Percentiles rank a stretch among this genome's conserved stretches.
Evolutionary conservation across 2,888 invertebrate species (phyloP).

Genomic region (Drosophila kanekoi): DNA sequence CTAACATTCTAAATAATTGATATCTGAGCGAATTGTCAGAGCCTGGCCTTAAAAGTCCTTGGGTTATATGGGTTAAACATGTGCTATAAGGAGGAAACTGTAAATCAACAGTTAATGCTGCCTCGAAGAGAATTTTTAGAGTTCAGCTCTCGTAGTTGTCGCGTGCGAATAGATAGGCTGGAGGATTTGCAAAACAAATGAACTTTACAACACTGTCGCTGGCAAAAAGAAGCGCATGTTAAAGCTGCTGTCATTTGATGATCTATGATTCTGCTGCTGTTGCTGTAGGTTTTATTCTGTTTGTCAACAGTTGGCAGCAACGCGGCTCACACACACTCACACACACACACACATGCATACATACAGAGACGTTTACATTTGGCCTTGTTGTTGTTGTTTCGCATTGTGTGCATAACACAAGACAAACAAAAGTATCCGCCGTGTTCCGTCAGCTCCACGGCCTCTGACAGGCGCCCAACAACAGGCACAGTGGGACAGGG

Average conservation of each 20-base stretch:
- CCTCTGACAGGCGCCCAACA: conserved; percentile 16
- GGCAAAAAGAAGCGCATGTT: conserved; percentile 10
- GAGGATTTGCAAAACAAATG: not conserved
- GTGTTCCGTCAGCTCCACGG: conserved; percentile 36
- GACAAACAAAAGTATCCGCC: conserved; percentile 38
- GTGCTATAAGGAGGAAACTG: no score
- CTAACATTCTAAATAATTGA: no score
- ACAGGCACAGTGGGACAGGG: not conserved
- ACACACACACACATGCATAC: not conserved
- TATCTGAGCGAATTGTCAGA: no score
- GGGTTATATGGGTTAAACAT: no score
- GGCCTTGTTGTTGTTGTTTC: conserved; percentile 14
- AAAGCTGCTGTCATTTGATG: conserved; percentile 10
- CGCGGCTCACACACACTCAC: not conserved
- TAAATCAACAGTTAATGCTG: no score
- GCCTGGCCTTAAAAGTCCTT: no score
- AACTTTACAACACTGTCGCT: not conserved
- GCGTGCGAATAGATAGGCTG: not conserved
- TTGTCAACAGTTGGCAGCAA: conserved; percentile 56
- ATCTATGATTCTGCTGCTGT: conserved; percentile 12
- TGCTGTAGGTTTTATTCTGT: conserved; percentile 36
- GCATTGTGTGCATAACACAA: conserved; percentile 38
- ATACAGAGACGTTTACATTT: conserved; percentile 1
- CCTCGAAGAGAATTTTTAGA: no score
- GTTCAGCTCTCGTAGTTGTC: not conserved